These are phyloP conservation scores for Tenualosa thibaudeaui DNA, from an alignment of 2,797 vertebrate genomes.

Conservation along the genomic window DNA sequence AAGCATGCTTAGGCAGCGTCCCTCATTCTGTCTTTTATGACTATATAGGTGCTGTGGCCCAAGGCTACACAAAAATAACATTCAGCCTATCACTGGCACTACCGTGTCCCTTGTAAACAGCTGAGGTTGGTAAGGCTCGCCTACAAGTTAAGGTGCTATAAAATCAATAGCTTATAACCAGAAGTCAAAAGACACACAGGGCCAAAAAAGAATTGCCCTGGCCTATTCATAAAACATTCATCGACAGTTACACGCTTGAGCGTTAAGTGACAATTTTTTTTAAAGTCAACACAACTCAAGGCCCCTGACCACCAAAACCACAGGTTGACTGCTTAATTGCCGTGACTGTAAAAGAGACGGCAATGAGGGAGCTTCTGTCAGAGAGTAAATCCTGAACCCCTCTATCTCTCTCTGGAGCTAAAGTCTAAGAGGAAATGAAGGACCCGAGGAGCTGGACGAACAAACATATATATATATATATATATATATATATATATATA, in stretches of 20 bases:
- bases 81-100: background rate
- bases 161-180: background rate
- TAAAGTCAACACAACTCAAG: background rate
- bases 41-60: background rate
- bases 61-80: background rate
- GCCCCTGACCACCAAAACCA: background rate
- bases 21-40: no score
- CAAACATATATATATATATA: no score
- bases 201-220: background rate
- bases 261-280: background rate
- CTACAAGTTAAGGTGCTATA: background rate
- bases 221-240: background rate
- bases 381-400: background rate
- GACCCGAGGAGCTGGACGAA: background rate
- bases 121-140: background rate
- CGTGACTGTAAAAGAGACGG: background rate
- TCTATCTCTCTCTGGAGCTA: background rate
- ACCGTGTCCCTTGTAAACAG: background rate
- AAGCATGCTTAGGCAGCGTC: background rate
- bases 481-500: no score
- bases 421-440: background rate
- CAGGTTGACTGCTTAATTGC: slow-evolving; percentile 11
- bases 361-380: background rate
- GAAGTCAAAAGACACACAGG: background rate
- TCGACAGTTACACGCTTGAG: background rate